Base-by-base conservation (phyloP, 2,797 vertebrate species). In the Cirrhinus mrigala region DNA sequence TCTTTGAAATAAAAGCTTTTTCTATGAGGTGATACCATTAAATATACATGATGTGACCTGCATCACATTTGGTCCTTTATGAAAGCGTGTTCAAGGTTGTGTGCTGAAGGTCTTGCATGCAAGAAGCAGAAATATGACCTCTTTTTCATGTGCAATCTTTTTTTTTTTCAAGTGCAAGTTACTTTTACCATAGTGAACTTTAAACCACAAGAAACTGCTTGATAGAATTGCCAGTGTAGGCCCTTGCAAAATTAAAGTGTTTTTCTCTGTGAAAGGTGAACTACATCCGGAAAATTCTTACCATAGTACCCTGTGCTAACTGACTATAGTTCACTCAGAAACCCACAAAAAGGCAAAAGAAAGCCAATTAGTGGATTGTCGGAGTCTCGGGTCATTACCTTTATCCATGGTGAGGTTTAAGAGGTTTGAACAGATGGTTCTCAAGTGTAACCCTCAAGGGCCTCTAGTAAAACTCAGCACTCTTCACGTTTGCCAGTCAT, bases 381-480 rank as follows among this genome's bases (percentile, higher is more conserved):
- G 52, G 76, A 22, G 73, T 84, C 86, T 12, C 1, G 2, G 15
- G 76, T 71, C 84, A 81, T 87, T 92, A 90, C 74, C 37, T 81
- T 88, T 91, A 92, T 87, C 86, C 0, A 7, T 87, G 79, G 0
- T 90, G 90, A 89, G 84, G 56, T 83, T 58, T 20, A 18, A 85
- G 29, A 37, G 24, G 79, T 81, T 58, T 52, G 77, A 89, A 60
- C 94, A 94, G 93, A 93, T 94, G 93, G 90, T 85, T 84, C 37
- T 60, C 14, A 69, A 92, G 87, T 74, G 86, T 33, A 12, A 82
- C 88, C 83, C 80, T 81, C 89, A 86, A 37, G 77, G 80, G 88
- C 87, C 60, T 75, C 18, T 24, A 56, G 4, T 33, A 16, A 82
- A 91, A 86, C 83, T 85, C 0, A 79, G 71, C 76, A 33, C 78